phyloP scores from a whole-genome alignment of 2,888 invertebrate genomes.

The Cyaniris semiargus region DNA sequence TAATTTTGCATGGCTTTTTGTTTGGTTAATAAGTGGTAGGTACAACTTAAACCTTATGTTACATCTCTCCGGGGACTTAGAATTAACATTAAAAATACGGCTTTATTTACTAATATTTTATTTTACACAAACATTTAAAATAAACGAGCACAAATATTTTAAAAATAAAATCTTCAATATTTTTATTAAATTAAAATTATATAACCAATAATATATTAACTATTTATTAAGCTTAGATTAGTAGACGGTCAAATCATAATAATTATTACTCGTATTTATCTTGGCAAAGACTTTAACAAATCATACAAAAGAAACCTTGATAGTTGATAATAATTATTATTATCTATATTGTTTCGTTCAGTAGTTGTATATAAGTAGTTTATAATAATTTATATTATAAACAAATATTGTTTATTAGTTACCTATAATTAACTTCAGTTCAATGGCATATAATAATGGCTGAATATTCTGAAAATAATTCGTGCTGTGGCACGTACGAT shows the following conservation, averaged over 20 bases:
- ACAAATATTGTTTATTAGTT: too few relatives aligned
- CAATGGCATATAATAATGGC: not conserved
- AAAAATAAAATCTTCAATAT: not conserved
- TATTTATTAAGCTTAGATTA: not conserved
- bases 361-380: not conserved
- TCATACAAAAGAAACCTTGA: not conserved
- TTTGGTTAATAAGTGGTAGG: too few relatives aligned
- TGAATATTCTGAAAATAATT: not conserved
- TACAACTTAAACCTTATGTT: too few relatives aligned
- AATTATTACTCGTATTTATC: not conserved
- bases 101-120: not conserved
- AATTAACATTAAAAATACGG: not conserved
- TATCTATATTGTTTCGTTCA: not conserved
- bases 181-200: not conserved
- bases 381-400: not conserved
- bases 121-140: constrained; percentile 10
- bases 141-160: not conserved
- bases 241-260: not conserved
- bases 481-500: not conserved
- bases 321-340: not conserved
- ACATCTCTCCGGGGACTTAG: not conserved
- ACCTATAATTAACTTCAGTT: too few relatives aligned
- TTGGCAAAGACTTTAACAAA: not conserved
- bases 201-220: not conserved
- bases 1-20: too few relatives aligned